phyloP scores from a whole-genome alignment of 2,888 invertebrate species.

The Elmis aenea region DNA sequence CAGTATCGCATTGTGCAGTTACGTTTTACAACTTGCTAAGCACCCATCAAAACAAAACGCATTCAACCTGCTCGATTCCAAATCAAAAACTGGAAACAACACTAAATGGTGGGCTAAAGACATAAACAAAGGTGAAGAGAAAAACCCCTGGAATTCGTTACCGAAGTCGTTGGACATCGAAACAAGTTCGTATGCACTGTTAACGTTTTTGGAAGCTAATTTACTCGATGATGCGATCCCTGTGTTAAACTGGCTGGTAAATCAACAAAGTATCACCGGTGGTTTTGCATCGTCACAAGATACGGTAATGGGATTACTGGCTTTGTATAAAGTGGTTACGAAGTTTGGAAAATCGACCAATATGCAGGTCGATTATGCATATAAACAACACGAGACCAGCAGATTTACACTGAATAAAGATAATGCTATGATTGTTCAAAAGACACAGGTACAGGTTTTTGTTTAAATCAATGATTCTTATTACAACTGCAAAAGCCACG shows the following conservation, averaged over 20 bases:
- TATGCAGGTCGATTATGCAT: slow-evolving; percentile 41
- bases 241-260: slow-evolving; percentile 67
- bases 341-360: slow-evolving; percentile 51
- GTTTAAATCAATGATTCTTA: background rate
- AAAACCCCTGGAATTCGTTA: slow-evolving; percentile 61
- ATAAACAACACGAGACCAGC: slow-evolving; percentile 46
- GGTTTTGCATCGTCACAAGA: slow-evolving; percentile 73
- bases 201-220: slow-evolving; percentile 58
- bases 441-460: slow-evolving; percentile 58
- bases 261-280: slow-evolving; percentile 64
- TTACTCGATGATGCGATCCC: slow-evolving; percentile 53
- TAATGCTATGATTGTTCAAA: slow-evolving; percentile 79
- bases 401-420: slow-evolving; percentile 68
- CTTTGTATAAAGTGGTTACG: slow-evolving; percentile 61
- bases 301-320: slow-evolving; percentile 69
- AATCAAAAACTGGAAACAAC: slow-evolving; percentile 51
- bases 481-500: background rate
- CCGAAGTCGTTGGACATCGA: slow-evolving; percentile 74
- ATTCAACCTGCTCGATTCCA: slow-evolving; percentile 55
- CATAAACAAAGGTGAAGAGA: slow-evolving; percentile 48
- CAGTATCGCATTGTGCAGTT: slow-evolving; percentile 69
- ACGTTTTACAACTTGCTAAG: slow-evolving; percentile 70
- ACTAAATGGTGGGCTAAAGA: slow-evolving; percentile 75
- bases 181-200: slow-evolving; percentile 82
- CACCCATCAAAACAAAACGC: slow-evolving; percentile 65